phyloP scores from a whole-genome alignment of 2,888 invertebrate species.

The Carcina quercana region DNA sequence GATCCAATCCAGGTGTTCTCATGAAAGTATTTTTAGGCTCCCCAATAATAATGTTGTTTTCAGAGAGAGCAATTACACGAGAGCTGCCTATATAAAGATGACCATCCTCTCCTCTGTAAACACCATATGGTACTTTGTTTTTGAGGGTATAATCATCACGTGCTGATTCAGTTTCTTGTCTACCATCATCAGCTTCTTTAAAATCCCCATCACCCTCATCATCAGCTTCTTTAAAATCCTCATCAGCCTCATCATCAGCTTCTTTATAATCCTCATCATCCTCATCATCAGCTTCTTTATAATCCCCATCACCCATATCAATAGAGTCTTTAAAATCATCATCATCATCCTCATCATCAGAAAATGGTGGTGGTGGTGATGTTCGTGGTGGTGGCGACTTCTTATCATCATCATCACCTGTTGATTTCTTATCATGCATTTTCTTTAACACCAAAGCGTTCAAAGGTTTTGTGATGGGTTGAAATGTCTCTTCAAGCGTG shows the following conservation, averaged over 20 bases:
- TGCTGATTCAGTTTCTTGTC: not conserved
- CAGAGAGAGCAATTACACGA: slow-evolving; percentile 1
- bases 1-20: slow-evolving; percentile 8
- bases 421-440: no score
- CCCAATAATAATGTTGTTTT: slow-evolving; percentile 1
- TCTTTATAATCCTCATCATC: not conserved
- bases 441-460: not conserved
- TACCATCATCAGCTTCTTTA: not conserved
- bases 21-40: slow-evolving; percentile 7
- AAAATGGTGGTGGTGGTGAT: no score
- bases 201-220: not conserved
- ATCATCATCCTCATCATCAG: not conserved
- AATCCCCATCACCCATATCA: not conserved
- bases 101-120: slow-evolving; percentile 6
- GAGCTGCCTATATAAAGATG: slow-evolving; percentile 9
- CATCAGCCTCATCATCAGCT: not conserved
- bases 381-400: no score
- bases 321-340: not conserved
- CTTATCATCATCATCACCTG: no score
- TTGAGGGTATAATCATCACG: not conserved
- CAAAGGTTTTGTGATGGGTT: slow-evolving; percentile 6
- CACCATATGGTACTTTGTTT: slow-evolving; percentile 7
- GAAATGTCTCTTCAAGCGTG: not conserved
- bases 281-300: not conserved
- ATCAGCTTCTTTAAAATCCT: not conserved